Conservation (phyloP, 2,888 invertebrate species). For the Girardia tigrina region DNA sequence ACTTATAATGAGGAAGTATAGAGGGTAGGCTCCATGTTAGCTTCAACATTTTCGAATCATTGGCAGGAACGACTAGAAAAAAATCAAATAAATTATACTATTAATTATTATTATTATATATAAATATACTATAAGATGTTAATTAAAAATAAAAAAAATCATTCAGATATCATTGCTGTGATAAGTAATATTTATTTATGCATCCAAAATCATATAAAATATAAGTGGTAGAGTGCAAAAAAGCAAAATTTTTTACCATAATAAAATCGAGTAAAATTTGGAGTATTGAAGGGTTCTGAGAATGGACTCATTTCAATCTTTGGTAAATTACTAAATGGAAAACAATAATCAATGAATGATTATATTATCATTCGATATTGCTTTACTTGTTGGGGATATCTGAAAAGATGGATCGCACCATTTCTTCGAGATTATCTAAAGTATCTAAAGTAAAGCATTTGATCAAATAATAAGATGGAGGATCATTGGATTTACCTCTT, state of each 20-base stretch:
- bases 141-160: too few species aligned
- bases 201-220: too few species aligned
- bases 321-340: background rate
- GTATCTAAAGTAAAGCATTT: conserved; percentile 26
- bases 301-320: background rate
- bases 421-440: conserved; percentile 30
- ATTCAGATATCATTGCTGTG: too few species aligned
- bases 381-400: conserved; percentile 32
- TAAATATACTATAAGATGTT: background rate
- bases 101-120: background rate
- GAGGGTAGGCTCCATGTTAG: conserved; percentile 27
- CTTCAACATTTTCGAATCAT: background rate
- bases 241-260: too few species aligned
- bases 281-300: conserved; percentile 16
- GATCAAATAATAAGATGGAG: background rate
- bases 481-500: conserved; percentile 42
- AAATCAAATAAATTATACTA: background rate
- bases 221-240: too few species aligned
- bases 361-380: background rate
- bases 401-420: background rate
- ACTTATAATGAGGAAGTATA: conserved; percentile 4
- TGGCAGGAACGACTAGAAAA: conserved; percentile 24
- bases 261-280: background rate
- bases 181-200: too few species aligned
- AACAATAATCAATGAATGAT: background rate